These are phyloP conservation scores for Oeneis ivallda DNA, from an alignment of 2,888 invertebrate genomes.

Conservation along the genomic window DNA sequence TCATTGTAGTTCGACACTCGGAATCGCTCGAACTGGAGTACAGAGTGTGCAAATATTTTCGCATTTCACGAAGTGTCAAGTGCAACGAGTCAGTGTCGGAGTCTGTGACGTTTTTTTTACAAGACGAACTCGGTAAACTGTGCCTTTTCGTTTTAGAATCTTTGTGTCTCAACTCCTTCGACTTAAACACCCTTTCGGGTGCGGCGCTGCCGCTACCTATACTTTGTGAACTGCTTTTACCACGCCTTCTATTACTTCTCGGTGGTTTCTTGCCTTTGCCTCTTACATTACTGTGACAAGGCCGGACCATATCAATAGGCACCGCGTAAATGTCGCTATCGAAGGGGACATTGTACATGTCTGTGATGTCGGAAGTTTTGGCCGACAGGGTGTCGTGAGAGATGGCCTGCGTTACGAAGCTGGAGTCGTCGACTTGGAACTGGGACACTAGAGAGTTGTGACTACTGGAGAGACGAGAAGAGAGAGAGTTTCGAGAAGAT, in stretches of 20 bases:
- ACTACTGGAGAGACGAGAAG: conserved; percentile 90
- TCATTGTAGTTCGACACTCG: conserved; percentile 70
- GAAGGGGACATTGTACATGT: conserved; percentile 93
- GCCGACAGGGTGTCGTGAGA: conserved; percentile 89
- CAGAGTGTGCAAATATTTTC: conserved; percentile 90
- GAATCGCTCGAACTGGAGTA: conserved; percentile 90
- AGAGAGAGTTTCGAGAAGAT: conserved; percentile 88
- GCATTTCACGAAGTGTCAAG: conserved; percentile 92
- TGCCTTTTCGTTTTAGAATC: conserved; percentile 83
- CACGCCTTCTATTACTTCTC: conserved; percentile 67
- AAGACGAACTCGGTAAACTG: conserved; percentile 86
- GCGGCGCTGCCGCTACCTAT: conserved; percentile 48
- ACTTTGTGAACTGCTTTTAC: conserved; percentile 60
- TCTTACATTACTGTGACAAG: conserved; percentile 67
- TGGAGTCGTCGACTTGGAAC: conserved; percentile 91
- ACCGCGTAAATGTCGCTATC: conserved; percentile 94
- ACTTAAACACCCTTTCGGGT: conserved; percentile 56
- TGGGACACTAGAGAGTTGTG: conserved; percentile 90
- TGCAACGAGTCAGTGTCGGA: conserved; percentile 87
- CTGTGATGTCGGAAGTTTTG: conserved; percentile 88
- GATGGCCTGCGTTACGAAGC: conserved; percentile 93
- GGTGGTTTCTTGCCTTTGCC: conserved; percentile 66
- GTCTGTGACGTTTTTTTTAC: conserved; percentile 76
- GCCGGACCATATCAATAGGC: conserved; percentile 90
- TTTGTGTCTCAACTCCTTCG: conserved; percentile 61